These are phyloP conservation scores for Pangasius sanitwongsei DNA, from an alignment of 2,797 vertebrate genomes.

Conservation along the genomic window DNA sequence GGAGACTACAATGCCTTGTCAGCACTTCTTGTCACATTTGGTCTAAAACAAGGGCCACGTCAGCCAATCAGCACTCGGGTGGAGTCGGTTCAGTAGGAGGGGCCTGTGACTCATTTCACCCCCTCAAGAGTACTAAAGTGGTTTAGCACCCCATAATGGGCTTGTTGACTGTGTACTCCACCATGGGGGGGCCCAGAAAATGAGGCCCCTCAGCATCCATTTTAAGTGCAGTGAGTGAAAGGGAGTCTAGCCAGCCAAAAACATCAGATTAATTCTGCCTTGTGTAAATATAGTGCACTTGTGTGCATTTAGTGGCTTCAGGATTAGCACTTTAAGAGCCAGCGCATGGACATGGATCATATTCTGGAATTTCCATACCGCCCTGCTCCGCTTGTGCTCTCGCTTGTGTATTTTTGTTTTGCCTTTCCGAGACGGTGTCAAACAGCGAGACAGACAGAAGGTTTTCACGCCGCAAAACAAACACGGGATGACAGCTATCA, in stretches of 20 bases:
- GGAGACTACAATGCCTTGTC: slow-evolving; percentile 35
- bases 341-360: slow-evolving; percentile 46
- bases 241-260: slow-evolving; percentile 60
- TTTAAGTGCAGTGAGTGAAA: slow-evolving; percentile 60
- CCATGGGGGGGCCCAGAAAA: slow-evolving; percentile 63
- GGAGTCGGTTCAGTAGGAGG: slow-evolving; percentile 49
- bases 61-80: slow-evolving; percentile 71
- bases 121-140: background rate
- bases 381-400: slow-evolving; percentile 6
- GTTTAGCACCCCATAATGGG: slow-evolving; percentile 65
- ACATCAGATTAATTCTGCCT: slow-evolving; percentile 62
- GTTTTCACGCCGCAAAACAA: slow-evolving; percentile 8
- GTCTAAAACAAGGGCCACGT: slow-evolving; percentile 61
- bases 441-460: background rate
- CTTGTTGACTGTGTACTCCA: slow-evolving; percentile 64
- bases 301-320: slow-evolving; percentile 57
- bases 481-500: background rate
- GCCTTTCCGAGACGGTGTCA: slow-evolving; percentile 5
- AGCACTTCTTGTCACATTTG: slow-evolving; percentile 64
- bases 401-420: slow-evolving; percentile 24
- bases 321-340: slow-evolving; percentile 56
- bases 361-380: slow-evolving; percentile 50
- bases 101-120: slow-evolving; percentile 4
- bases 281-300: slow-evolving; percentile 49
- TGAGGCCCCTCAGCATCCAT: slow-evolving; percentile 61